Evolutionary conservation across 2,888 invertebrate genomes (phyloP).

Genomic region (Blastobasis lacticolella): DNA sequence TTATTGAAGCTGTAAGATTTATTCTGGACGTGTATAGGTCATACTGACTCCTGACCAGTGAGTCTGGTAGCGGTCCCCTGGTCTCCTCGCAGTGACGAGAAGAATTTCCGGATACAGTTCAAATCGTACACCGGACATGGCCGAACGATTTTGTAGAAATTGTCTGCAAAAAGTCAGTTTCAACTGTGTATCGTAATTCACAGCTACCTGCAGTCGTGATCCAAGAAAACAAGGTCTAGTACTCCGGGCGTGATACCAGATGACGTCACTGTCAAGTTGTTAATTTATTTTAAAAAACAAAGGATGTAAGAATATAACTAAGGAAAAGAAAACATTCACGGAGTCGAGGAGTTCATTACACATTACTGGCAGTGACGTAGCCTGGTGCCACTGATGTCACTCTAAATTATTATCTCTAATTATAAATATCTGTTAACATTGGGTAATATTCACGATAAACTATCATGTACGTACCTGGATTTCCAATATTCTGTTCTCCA

Average conservation of each 20-base stretch:
- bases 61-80: constrained; percentile 17
- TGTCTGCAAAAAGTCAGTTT: constrained; percentile 5
- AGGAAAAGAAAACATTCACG: too few species aligned
- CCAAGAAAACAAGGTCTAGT: too few species aligned
- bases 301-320: too few species aligned
- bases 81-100: constrained; percentile 15
- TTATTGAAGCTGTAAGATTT: constrained; percentile 7
- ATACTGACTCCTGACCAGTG: constrained; percentile 9
- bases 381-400: neutral
- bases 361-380: neutral
- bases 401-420: too few species aligned
- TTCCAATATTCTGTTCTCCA: neutral
- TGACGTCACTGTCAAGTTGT: too few species aligned
- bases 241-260: too few species aligned
- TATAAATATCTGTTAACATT: too few species aligned
- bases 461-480: neutral
- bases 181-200: too few species aligned
- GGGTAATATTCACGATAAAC: too few species aligned
- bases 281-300: too few species aligned
- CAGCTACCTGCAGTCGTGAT: too few species aligned
- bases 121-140: constrained; percentile 20
- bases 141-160: constrained; percentile 3
- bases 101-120: constrained; percentile 19
- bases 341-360: too few species aligned
- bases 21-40: constrained; percentile 10